Evolutionary conservation across 2,888 invertebrate species (phyloP).

Genomic region (Drosophila basisetae): DNA sequence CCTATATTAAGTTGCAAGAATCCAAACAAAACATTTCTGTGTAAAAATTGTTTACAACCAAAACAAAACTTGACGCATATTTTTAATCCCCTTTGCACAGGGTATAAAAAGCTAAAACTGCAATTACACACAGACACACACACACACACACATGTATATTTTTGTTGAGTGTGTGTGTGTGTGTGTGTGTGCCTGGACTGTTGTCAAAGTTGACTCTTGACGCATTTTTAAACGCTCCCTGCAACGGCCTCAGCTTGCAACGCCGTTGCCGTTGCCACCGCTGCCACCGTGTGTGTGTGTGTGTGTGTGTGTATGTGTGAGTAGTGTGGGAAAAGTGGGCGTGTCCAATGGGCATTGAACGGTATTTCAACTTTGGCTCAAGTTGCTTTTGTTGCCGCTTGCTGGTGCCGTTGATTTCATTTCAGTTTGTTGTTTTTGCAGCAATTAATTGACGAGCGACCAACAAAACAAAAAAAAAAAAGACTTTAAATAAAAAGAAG

Average conservation of each 20-base stretch:
- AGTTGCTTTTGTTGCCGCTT: conserved; percentile 59
- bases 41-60: neutral
- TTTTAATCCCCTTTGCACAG: conserved; percentile 31
- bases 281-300: neutral
- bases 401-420: conserved; percentile 67
- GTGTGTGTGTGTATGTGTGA: conserved; percentile 7
- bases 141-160: conserved; percentile 2
- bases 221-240: conserved; percentile 73
- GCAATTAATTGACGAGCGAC: conserved; percentile 75
- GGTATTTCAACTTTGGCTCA: conserved; percentile 75
- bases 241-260: conserved; percentile 21
- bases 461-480: conserved; percentile 48
- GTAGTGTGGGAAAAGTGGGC: conserved; percentile 75
- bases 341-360: conserved; percentile 76
- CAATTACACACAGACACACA: conserved; percentile 41
- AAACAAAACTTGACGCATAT: conserved; percentile 5
- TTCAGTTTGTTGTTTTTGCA: conserved; percentile 69
- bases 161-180: conserved; percentile 17
- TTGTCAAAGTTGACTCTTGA: conserved; percentile 78
- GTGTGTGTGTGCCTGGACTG: conserved; percentile 33
- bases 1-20: conserved; percentile 5
- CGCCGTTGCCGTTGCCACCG: conserved; percentile 18
- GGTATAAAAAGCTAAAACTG: conserved; percentile 60
- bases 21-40: conserved; percentile 21
- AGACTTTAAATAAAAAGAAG: conserved; percentile 33